These are phyloP conservation scores for Sebastes wilsoni DNA, from an alignment of 2,797 vertebrate species.

Conservation along the genomic window DNA sequence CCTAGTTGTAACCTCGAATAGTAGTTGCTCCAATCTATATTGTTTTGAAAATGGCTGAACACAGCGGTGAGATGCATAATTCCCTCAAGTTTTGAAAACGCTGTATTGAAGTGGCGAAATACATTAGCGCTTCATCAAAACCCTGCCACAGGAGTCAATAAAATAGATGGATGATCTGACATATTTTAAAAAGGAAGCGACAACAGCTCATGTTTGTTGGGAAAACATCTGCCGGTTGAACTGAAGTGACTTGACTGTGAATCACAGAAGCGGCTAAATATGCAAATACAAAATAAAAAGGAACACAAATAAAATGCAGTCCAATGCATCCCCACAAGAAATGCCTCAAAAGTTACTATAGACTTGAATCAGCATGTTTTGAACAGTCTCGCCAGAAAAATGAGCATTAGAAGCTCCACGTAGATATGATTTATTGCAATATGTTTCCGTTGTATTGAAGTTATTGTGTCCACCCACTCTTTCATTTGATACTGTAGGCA, in stretches of 20 bases:
- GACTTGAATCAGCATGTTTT: not conserved
- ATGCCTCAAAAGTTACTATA: not conserved
- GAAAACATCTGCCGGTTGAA: slow-evolving; percentile 9
- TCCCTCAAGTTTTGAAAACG: not conserved
- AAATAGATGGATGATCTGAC: slow-evolving; percentile 37
- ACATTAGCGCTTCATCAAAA: not conserved
- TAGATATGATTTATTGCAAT: slow-evolving; percentile 1
- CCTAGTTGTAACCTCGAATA: not conserved
- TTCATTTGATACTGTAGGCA: slow-evolving; percentile 4
- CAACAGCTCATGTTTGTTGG: not conserved
- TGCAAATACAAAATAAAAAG: not conserved
- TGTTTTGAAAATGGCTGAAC: not conserved
- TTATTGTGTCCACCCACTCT: slow-evolving; percentile 8
- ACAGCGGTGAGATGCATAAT: not conserved
- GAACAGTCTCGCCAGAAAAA: not conserved
- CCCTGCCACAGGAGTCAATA: slow-evolving; percentile 5
- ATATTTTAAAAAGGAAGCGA: slow-evolving; percentile 23
- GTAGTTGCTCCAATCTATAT: not conserved
- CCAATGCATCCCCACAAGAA: not conserved
- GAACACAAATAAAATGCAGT: not conserved
- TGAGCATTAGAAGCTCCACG: not conserved
- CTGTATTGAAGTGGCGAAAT: not conserved
- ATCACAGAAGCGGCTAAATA: not conserved
- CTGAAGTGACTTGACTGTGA: slow-evolving; percentile 2
- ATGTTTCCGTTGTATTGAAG: not conserved